Evolutionary conservation across 2,888 invertebrate genomes (phyloP), one percentile per base, ranked within the genome.

Genomic region (Spicauda simplicius): DNA sequence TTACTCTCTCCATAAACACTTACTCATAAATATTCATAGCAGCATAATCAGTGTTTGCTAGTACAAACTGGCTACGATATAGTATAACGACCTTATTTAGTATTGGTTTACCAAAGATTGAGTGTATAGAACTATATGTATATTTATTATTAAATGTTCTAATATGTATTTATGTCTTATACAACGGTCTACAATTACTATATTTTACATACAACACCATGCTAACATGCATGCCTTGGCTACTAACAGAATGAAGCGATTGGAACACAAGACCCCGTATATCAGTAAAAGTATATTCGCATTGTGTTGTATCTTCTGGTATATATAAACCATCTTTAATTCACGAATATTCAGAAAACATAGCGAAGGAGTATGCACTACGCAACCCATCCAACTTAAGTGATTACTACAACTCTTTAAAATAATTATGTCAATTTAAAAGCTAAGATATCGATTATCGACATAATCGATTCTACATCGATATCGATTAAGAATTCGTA

Each of bases 181-280:
- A 55, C 30, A 33, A n/a, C n/a, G 55, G 14, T 10, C 56, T 37
- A 56, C 37, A 25, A 56, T 37, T 41, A 41, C 41, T 45, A 14
- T 52, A 52, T 60, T 52, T 14, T 12, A 57, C 57, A 37, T 25
- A 45, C 19, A 37, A 53, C 41, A 58, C 73, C 74, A 69, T 69
- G 80, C 73, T 80, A 76, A 83, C 76, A 72, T 83, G 88, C 88
- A 88, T 87, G 88, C 76, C 78, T 77, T 82, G 79, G 77, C 73
- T 76, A 80, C 70, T 63, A 56, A 59, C 58, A 78, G 78, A 59
- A 58, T 30, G 52, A 57, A 10, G 60, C 33, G n/a, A 8, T 20
- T 7, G 16, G 6, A n/a, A 19, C 33, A 10, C 11, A 11, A 50
- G 7, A 1, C 41, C 52, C 33, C 53, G 62, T 52, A 54, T n/a